Evolutionary conservation across 2,797 vertebrate genomes (phyloP), one percentile per base, ranked within the genome.

Genomic region (Otolemur crassicaudatus): DNA sequence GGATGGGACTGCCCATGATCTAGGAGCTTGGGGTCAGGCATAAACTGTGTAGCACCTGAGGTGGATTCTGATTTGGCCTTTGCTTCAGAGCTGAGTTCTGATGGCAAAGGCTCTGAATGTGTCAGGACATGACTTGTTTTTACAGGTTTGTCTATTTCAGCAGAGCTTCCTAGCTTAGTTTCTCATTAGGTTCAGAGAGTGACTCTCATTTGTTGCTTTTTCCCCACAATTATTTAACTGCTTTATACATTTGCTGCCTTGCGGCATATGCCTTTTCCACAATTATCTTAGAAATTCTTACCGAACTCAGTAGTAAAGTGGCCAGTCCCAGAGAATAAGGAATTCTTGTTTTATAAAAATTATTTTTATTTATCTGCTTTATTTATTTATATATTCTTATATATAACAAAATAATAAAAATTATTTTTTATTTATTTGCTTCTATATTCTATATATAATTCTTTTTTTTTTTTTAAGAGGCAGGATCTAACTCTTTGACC

Each of bases 1-100:
- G 99, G 99, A 98, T 77, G 98, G 93, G 99, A 99, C 97, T 99
- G 99, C 58, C 99, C 99, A 0, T 99, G 98, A 97, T 99, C 99
- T 96, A 97, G 73, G 83, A 99, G 98, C 49, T 97, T 97, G 43
- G 99, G 97, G 96, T 99, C 98, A 94, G 98, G 97, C 70, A 97
- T 96, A 96, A 98, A 99, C 79, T 96, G 98, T 43, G 96, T 49
- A 87, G 93, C 8, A 97, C 97, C 98, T 98, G 97, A 94, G 31
- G 65, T 17, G 65, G 65, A n/a, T 67, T 67, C 65, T 67, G 65
- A n/a, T n/a, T 67, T 67, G 65, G 65, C 7, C 65, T 67, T 67
- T 83, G 31, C 90, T 96, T 93, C 96, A 96, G 97, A 96, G 83
- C 83, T 91, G 93, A 94, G 69, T 92, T 98, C 96, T 97, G 94